Conservation (phyloP, 2,113 vertebrate genomes). For the Syrrhaptes paradoxus region DNA sequence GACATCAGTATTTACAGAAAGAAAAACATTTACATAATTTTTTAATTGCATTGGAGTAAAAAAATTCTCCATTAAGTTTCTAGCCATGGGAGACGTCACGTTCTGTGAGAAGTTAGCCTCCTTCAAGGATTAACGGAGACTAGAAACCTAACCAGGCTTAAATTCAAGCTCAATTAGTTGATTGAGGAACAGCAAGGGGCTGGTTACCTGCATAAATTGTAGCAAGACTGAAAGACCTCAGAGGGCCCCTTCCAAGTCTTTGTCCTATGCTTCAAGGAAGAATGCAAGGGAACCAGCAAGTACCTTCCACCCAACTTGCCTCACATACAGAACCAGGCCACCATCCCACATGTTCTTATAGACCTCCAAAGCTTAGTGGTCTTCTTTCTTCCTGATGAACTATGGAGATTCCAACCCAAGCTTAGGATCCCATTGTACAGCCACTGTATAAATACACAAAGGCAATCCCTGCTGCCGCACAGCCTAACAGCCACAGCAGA, state of each 20-base stretch:
- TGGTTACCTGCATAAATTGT: not conserved
- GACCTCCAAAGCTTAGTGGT: not conserved
- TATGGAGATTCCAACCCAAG: not conserved
- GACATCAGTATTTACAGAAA: constrained; percentile 44
- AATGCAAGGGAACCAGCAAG: not conserved
- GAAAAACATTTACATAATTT: not conserved
- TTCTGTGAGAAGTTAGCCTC: not conserved
- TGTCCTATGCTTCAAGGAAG: not conserved
- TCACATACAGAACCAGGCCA: not conserved
- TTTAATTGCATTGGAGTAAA: not conserved
- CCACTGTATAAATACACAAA: not conserved
- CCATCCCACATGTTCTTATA: not conserved
- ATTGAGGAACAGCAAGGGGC: not conserved
- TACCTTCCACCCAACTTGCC: not conserved
- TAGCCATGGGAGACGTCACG: not conserved
- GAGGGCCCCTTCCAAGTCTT: not conserved
- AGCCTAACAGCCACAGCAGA: not conserved
- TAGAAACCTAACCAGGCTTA: not conserved
- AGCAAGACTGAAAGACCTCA: not conserved
- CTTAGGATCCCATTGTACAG: not conserved
- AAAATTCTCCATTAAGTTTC: not conserved
- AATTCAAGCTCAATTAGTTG: not conserved
- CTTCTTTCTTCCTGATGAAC: not conserved
- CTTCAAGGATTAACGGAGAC: not conserved
- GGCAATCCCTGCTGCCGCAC: not conserved